phyloP scores from a whole-genome alignment of 2,888 invertebrate species.

The Agrenia bidenticulata region DNA sequence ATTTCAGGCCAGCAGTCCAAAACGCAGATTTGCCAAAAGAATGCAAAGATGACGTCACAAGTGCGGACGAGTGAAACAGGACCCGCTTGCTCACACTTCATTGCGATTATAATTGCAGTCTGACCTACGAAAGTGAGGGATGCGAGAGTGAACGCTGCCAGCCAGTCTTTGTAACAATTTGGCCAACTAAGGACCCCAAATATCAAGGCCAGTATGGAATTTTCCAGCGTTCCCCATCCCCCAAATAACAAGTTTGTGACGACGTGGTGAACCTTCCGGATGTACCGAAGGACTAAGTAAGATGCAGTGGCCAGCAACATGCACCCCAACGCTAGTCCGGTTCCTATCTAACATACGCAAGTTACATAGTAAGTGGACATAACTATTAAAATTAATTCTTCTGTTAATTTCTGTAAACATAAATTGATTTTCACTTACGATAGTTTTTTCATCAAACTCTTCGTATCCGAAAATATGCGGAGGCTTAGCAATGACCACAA shows the following conservation, averaged over 20 bases:
- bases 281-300: conserved; percentile 76
- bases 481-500: conserved; percentile 39
- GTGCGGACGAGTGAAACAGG: conserved; percentile 87
- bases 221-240: conserved; percentile 45
- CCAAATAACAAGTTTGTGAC: conserved; percentile 70
- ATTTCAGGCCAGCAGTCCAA: conserved; percentile 36
- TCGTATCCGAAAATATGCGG: conserved; percentile 25
- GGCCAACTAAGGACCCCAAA: conserved; percentile 41
- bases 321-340: conserved; percentile 41
- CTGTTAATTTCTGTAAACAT: too few relatives aligned
- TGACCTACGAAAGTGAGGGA: conserved; percentile 85
- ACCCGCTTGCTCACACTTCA: conserved; percentile 87
- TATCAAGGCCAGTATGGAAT: conserved; percentile 27
- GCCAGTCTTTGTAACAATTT: conserved; percentile 29
- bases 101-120: conserved; percentile 78
- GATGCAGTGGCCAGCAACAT: conserved; percentile 38
- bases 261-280: conserved; percentile 84
- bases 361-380: too few relatives aligned
- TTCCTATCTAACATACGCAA: conserved; percentile 32
- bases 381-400: too few relatives aligned
- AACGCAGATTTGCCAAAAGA: conserved; percentile 71
- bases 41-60: conserved; percentile 87
- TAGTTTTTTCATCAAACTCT: conserved; percentile 19
- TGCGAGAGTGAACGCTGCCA: conserved; percentile 60
- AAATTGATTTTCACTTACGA: conserved; percentile 7